A percentile compares a stretch with the other conserved stretches of the same genome.
phyloP scores from a whole-genome alignment of 2,113 vertebrate genomes.

The Nymphicus hollandicus region DNA sequence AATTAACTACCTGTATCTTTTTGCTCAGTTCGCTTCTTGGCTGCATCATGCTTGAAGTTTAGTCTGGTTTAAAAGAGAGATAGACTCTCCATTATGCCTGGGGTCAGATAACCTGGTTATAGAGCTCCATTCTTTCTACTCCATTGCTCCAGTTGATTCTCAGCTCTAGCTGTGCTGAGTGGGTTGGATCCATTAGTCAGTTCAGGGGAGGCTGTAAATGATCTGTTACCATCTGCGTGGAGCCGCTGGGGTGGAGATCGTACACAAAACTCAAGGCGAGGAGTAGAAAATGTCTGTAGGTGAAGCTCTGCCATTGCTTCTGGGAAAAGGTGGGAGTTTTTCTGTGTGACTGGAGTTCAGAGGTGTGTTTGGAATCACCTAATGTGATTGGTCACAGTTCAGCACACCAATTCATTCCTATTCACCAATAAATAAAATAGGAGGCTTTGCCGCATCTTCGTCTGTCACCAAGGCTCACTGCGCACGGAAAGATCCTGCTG shows the following conservation, averaged over 20 bases:
- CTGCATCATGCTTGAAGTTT: background rate
- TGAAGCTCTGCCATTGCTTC: background rate
- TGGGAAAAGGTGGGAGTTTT: background rate
- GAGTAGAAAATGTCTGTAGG: background rate
- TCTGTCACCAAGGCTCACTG: background rate
- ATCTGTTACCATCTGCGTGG: background rate
- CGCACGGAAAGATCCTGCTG: background rate
- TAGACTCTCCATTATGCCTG: background rate
- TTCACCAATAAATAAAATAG: conserved; percentile 17
- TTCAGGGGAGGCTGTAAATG: background rate
- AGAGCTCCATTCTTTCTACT: background rate
- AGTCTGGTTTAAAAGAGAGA: background rate
- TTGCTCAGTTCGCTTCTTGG: background rate
- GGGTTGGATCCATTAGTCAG: background rate
- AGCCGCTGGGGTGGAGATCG: background rate
- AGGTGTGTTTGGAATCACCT: background rate
- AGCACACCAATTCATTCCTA: background rate
- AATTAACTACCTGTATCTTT: background rate
- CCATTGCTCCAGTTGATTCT: background rate
- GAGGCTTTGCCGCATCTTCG: background rate
- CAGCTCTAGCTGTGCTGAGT: background rate
- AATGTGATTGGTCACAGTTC: background rate
- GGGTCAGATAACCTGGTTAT: background rate
- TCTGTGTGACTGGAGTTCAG: background rate
- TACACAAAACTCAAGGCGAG: background rate